These are phyloP conservation scores for Microcebus griseorufus DNA, from an alignment of 2,113 vertebrate genomes.

Conservation along the genomic window DNA sequence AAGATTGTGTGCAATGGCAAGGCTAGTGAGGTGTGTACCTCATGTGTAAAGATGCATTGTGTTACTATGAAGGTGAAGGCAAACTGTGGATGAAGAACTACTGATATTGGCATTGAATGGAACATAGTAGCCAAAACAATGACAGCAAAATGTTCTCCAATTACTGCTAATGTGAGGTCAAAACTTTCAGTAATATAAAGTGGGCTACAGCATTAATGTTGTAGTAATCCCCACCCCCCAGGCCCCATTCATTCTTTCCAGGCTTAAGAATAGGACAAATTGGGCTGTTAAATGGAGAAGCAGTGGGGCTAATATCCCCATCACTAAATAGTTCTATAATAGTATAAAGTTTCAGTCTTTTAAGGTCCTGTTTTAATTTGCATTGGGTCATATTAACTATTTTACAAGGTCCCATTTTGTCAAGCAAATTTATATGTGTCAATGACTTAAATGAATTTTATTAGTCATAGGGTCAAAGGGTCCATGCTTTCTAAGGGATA, in stretches of 20 bases:
- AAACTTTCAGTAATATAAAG: neutral
- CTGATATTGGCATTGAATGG: neutral
- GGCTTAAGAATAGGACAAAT: neutral
- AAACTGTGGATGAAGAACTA: neutral
- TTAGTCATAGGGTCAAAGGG: neutral
- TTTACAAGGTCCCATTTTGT: neutral
- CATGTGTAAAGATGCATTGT: neutral
- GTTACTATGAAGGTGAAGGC: neutral
- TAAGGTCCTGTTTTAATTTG: neutral
- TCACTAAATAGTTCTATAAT: neutral
- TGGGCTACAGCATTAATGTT: neutral
- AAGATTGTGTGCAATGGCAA: neutral
- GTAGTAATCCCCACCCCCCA: neutral
- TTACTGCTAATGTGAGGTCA: neutral
- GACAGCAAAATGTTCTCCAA: neutral
- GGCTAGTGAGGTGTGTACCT: neutral
- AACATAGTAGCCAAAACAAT: neutral
- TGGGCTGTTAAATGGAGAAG: neutral
- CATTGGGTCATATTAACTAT: neutral
- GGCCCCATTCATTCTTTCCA: neutral
- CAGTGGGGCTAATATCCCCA: neutral
- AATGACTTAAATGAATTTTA: neutral
- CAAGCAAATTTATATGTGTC: neutral
- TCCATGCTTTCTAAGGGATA: neutral
- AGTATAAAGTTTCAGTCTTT: neutral